These are phyloP conservation scores for Alexandromys fortis DNA, from an alignment of 2,113 vertebrate genomes.

Conservation along the genomic window DNA sequence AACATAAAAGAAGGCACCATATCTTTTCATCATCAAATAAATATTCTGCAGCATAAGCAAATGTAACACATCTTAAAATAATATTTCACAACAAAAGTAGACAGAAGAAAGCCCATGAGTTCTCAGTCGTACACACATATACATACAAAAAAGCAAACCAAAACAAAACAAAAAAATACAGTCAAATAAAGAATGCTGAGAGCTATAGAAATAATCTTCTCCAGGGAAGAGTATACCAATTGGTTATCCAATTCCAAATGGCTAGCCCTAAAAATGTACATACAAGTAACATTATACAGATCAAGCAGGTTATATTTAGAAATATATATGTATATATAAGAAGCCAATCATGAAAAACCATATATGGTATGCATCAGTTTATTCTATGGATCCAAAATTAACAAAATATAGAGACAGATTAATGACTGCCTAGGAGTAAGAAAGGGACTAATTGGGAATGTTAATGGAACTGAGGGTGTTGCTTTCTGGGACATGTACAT, in stretches of 20 bases:
- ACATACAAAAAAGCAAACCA: background rate
- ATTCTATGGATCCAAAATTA: background rate
- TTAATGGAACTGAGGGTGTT: background rate
- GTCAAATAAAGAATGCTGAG: background rate
- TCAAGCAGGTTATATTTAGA: background rate
- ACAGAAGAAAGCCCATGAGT: background rate
- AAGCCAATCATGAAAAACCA: constrained; percentile 17
- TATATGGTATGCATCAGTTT: background rate
- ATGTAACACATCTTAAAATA: too few relatives aligned
- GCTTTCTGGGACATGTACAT: background rate
- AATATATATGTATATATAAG: background rate
- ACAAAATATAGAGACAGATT: background rate
- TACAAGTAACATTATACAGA: background rate
- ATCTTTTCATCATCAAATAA: too few relatives aligned
- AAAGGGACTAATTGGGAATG: background rate
- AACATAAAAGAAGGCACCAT: too few relatives aligned
- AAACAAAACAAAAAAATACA: background rate
- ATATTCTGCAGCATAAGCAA: too few relatives aligned
- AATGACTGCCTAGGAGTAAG: background rate
- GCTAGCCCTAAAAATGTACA: background rate
- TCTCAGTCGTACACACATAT: background rate
- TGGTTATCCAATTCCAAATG: background rate
- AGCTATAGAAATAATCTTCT: background rate
- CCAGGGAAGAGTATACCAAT: background rate
- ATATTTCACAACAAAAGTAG: background rate